Conservation (phyloP, 2,888 invertebrate species). For the Coenonympha glycerion region DNA sequence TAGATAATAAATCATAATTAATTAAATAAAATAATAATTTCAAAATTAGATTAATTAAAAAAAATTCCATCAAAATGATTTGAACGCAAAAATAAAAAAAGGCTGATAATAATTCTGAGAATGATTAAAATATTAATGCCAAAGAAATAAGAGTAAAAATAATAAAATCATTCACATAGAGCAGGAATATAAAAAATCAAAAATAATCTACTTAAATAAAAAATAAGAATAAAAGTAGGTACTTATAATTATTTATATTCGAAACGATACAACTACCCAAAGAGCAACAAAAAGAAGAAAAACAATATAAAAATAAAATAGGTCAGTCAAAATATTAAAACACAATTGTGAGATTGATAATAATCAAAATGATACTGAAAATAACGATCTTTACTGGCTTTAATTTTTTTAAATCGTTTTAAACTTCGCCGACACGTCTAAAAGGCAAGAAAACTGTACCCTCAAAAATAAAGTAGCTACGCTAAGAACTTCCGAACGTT, state of each 20-base stretch:
- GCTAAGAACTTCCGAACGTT: slow-evolving; percentile 15
- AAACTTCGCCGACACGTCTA: slow-evolving; percentile 4
- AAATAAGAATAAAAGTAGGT: no score
- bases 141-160: no score
- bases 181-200: no score
- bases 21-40: neutral
- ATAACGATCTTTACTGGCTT: neutral
- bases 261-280: no score
- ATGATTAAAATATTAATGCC: no score
- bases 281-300: no score
- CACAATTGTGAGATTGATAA: no score
- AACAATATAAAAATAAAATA: neutral
- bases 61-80: neutral
- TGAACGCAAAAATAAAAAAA: no score
- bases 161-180: no score
- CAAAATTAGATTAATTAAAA: neutral
- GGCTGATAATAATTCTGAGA: no score
- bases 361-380: no score
- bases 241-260: neutral
- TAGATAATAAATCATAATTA: neutral
- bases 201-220: neutral
- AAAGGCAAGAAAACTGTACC: slow-evolving; percentile 10
- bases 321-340: neutral
- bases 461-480: slow-evolving; percentile 9
- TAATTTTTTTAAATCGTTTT: slow-evolving; percentile 5